Evolutionary conservation across 2,797 vertebrate species (phyloP), one percentile per base, ranked within the genome.

Genomic region (Labeo calbasu): DNA sequence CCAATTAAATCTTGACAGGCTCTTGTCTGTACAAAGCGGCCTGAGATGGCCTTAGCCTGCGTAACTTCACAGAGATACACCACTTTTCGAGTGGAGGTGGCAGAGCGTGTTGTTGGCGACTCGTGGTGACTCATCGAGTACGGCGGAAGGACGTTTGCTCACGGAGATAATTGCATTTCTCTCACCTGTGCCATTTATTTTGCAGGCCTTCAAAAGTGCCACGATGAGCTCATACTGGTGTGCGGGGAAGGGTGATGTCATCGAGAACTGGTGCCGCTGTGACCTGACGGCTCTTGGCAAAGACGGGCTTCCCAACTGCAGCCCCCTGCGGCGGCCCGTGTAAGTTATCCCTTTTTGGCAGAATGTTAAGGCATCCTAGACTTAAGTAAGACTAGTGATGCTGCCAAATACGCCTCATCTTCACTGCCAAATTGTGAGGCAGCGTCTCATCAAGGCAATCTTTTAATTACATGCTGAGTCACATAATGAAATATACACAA

Each of bases 141-240:
- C 23, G 63, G n/a, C 11, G 48, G 71, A 82, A 82, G 71, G 81
- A 83, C 81, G 59, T 28, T 40, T 32, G 28, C 73, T 76, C 73
- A 73, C 77, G 79, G 84, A 92, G 88, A 93, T 95, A 94, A 96
- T 93, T 94, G 92, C 92, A 87, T 95, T 94, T 94, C 92, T 92
- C 88, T 92, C 92, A 92, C 92, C 92, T 90, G 92, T 89, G 92
- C 90, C 90, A 89, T 89, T 93, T 86, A 63, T 83, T 84, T 75
- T 1, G 79, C 94, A 99, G 98, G 97, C 96, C 91, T 97, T 99
- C 95, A 97, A 92, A 93, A 97, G 94, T 36, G 97, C 97, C 86
- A 96, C 98, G 89, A 99, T 99, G 98, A 99, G 98, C 94, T 98
- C 97, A 90, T 98, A 98, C 92, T 99, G 98, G 98, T 99, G 98